phyloP scores from a whole-genome alignment of 1,140 invertebrate species.

The Antheraea pernyi region DNA sequence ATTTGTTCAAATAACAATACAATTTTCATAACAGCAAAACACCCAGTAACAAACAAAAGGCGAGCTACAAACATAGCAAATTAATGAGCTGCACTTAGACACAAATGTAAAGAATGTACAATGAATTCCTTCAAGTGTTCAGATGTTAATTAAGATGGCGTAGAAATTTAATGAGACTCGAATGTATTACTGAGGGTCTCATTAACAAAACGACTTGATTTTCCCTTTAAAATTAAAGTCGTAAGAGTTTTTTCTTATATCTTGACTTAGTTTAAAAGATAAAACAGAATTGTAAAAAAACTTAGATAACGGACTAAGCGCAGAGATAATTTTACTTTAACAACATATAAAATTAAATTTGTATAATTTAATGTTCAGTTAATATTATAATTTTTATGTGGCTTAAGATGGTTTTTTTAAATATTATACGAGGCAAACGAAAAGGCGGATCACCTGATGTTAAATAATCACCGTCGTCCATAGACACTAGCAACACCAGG shows the following conservation, averaged over 20 bases:
- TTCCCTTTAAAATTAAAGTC: conserved; percentile 6
- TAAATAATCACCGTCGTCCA: too few relatives aligned
- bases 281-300: neutral
- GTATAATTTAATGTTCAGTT: neutral
- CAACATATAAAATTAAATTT: neutral
- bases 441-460: too few relatives aligned
- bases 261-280: neutral
- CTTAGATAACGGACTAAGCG: neutral
- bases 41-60: neutral
- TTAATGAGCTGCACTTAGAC: conserved; percentile 9
- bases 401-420: too few relatives aligned
- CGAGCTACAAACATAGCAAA: conserved; percentile 1
- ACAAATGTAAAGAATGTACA: conserved; percentile 16
- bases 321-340: neutral
- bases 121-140: conserved; percentile 13
- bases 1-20: neutral
- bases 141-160: conserved; percentile 18
- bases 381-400: neutral
- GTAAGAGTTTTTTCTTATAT: conserved; percentile 3
- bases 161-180: conserved; percentile 15
- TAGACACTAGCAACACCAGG: too few relatives aligned
- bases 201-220: conserved; percentile 17
- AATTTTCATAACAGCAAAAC: neutral
- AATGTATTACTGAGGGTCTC: conserved; percentile 11
- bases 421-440: too few relatives aligned